Conservation (phyloP, 2,113 vertebrate genomes). For the Crotalus helleri region DNA sequence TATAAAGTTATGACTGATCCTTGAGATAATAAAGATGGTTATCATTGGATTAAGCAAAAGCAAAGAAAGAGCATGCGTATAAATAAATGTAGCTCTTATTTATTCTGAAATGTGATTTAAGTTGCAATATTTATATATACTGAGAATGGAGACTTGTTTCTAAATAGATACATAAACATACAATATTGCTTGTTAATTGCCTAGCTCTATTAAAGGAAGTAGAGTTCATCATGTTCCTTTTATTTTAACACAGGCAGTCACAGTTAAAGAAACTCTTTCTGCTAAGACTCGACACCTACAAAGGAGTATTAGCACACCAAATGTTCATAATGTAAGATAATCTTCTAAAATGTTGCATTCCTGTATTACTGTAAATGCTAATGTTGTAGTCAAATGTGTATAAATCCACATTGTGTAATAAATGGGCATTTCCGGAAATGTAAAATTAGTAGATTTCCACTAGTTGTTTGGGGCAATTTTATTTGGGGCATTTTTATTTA, state of each 20-base stretch:
- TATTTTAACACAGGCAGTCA: slow-evolving; percentile 79
- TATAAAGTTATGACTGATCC: background rate
- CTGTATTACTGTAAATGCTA: background rate
- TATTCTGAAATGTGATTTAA: background rate
- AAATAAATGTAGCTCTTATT: background rate
- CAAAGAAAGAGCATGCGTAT: background rate
- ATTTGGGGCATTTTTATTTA: background rate
- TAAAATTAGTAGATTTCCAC: background rate
- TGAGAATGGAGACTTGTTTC: background rate
- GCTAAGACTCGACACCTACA: slow-evolving; percentile 87
- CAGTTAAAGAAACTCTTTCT: slow-evolving; percentile 88
- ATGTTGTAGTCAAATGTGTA: background rate
- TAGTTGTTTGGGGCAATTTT: background rate
- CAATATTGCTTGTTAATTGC: background rate
- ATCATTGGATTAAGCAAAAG: background rate
- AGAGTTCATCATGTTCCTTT: background rate
- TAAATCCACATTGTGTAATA: background rate
- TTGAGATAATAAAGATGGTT: background rate
- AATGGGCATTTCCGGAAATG: background rate
- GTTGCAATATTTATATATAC: background rate
- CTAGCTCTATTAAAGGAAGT: background rate
- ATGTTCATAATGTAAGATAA: slow-evolving; percentile 85
- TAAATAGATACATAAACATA: background rate
- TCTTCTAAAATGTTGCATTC: background rate
- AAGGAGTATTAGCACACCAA: slow-evolving; percentile 91